Percentiles rank a stretch among this genome's conserved stretches.
Conservation (phyloP, 2,797 vertebrate species). For the Microchirus variegatus region DNA sequence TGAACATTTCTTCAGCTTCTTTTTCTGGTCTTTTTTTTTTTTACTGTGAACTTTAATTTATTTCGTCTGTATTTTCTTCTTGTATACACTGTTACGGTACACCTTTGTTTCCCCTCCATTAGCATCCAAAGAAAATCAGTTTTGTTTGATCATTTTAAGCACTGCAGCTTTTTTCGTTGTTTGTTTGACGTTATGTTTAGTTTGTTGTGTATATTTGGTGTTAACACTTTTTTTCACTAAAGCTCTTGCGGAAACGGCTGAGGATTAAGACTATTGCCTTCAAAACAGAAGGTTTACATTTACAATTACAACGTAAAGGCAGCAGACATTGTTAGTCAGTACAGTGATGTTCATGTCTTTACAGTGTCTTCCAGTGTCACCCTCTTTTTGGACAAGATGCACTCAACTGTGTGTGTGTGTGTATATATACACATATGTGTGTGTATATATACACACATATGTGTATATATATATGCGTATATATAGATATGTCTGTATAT, state of each 20-base stretch:
- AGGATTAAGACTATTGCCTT: slow-evolving; percentile 13
- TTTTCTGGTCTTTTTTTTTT: slow-evolving; percentile 42
- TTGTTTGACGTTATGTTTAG: slow-evolving; percentile 20
- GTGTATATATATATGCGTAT: too few species aligned
- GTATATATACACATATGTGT: too few species aligned
- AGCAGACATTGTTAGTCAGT: slow-evolving; percentile 43
- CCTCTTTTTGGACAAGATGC: slow-evolving; percentile 43
- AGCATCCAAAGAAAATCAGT: slow-evolving; percentile 55
- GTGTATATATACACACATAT: too few species aligned
- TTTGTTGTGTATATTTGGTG: slow-evolving; percentile 25
- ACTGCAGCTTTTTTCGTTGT: slow-evolving; percentile 23
- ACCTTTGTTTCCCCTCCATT: slow-evolving; percentile 1
- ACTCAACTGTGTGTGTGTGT: slow-evolving; percentile 17
- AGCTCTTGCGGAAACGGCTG: slow-evolving; percentile 1
- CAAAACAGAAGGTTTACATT: slow-evolving; percentile 11
- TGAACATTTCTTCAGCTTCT: slow-evolving; percentile 38
- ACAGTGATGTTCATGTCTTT: slow-evolving; percentile 27
- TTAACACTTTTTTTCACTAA: slow-evolving; percentile 19
- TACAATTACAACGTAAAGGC: slow-evolving; percentile 39
- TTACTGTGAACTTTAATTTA: slow-evolving; percentile 61
- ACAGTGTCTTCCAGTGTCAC: slow-evolving; percentile 65
- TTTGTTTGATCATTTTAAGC: slow-evolving; percentile 27
- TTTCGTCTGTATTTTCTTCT: slow-evolving; percentile 41
- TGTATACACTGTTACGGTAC: slow-evolving; percentile 12
- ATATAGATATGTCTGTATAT: too few species aligned